Evolutionary conservation across 2,888 invertebrate species (phyloP), one percentile per base, ranked within the genome.

Genomic region (Hydriomena furcata): DNA sequence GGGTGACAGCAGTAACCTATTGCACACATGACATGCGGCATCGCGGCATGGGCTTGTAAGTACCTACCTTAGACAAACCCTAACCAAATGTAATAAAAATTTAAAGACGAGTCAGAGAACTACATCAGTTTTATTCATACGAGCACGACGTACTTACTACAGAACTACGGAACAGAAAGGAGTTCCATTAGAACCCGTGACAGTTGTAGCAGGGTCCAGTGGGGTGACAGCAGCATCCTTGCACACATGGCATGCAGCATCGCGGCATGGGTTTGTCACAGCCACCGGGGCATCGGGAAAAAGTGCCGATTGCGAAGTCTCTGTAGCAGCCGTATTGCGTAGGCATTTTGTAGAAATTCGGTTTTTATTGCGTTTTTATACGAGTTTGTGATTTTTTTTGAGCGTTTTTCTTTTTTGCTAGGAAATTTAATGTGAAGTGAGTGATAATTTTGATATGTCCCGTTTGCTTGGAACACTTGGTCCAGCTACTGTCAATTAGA

Each of bases 1-100:
- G 83, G 79, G 1, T 71, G 68, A 43, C 76, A 77, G 54, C 71
- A 72, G 49, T 72, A 68, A 0, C 73, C 69, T 12, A n/a, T n/a
- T 71, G 72, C 5, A 69, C 67, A 41, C 74, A 75, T 0, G 71
- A 66, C 35, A 40, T 32, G 32, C 72, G 68, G 55, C 73, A 70
- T 25, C 71, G 43, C 3, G 66, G 44, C 58, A 52, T 57, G n/a
- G 72, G 67, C 2, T 37, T 52, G 59, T 79, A n/a, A n/a, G n/a
- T n/a, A n/a, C n/a, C n/a, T n/a, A n/a, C n/a, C n/a, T n/a, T n/a
- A n/a, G n/a, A n/a, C n/a, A n/a, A n/a, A n/a, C n/a, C n/a, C n/a
- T n/a, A n/a, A n/a, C n/a, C n/a, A n/a, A n/a, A n/a, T n/a, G n/a
- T n/a, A n/a, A n/a, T n/a, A n/a, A n/a, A n/a, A n/a, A n/a, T n/a